Conservation (phyloP, 1,140 invertebrate genomes). For the Piezodorus guildinii region DNA sequence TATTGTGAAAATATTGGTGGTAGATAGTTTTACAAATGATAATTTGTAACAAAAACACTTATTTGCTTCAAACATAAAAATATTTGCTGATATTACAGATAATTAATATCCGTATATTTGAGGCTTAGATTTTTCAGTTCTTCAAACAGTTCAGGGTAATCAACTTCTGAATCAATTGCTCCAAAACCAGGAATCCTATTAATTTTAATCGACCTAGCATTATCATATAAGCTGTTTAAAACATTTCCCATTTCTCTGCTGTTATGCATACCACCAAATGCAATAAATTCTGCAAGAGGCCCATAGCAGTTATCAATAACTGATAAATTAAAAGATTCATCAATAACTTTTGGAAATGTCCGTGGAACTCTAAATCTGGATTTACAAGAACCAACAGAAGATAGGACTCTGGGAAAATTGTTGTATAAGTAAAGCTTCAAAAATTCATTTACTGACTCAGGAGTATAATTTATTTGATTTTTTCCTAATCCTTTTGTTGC, state of each 20-base stretch:
- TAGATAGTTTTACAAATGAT: too few relatives aligned
- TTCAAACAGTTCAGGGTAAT: not conserved
- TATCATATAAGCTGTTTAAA: not conserved
- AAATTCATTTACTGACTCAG: not conserved
- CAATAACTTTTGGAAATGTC: slow-evolving; percentile 14
- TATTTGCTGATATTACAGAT: too few relatives aligned
- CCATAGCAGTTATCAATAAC: not conserved
- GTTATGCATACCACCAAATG: slow-evolving; percentile 1
- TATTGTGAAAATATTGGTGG: too few relatives aligned
- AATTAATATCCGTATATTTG: too few relatives aligned
- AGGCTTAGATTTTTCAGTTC: not conserved
- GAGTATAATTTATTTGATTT: not conserved
- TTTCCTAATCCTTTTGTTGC: slow-evolving; percentile 1
- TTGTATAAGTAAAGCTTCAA: slow-evolving; percentile 1
- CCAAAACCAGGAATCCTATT: not conserved
- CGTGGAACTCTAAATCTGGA: not conserved
- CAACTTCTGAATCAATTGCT: not conserved
- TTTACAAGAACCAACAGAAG: not conserved
- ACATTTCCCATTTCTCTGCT: not conserved
- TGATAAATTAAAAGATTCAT: slow-evolving; percentile 9
- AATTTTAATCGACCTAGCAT: not conserved
- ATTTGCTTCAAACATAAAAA: too few relatives aligned
- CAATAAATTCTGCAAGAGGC: slow-evolving; percentile 1
- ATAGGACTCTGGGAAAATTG: not conserved
- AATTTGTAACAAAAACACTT: too few relatives aligned